Evolutionary conservation across 2,888 invertebrate genomes (phyloP).

Genomic region (Carterocephalus palaemon): DNA sequence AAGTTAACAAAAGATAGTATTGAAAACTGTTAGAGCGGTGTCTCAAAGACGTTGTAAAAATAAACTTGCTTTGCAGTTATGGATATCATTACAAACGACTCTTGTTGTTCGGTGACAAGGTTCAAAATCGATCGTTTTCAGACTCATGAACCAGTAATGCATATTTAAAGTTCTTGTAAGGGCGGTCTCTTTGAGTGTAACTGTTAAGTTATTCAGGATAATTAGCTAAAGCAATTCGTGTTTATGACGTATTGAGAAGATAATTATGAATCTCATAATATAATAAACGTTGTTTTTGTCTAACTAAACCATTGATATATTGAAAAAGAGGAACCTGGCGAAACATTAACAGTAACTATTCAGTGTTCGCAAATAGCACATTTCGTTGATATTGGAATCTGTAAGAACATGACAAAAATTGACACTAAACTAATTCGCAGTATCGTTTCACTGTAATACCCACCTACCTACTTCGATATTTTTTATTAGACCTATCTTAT

Average conservation of each 20-base stretch:
- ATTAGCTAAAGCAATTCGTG: conserved; percentile 27
- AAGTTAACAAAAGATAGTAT: conserved; percentile 25
- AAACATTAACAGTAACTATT: no score
- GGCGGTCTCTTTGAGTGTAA: conserved; percentile 15
- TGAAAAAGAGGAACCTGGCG: no score
- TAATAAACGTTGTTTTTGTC: background rate
- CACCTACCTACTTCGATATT: no score
- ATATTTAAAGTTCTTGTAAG: conserved; percentile 1
- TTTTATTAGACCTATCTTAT: no score
- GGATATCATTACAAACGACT: conserved; percentile 26
- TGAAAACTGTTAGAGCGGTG: conserved; percentile 38
- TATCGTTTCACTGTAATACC: no score
- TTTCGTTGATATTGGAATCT: no score
- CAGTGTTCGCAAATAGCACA: no score
- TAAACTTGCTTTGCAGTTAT: conserved; percentile 49
- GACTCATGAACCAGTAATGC: no score
- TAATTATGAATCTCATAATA: conserved; percentile 1
- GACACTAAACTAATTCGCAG: no score
- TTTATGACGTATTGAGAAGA: conserved; percentile 25
- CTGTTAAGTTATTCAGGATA: conserved; percentile 18
- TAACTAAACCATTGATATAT: background rate
- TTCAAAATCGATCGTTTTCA: no score
- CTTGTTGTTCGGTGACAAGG: conserved; percentile 26
- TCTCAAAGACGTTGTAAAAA: conserved; percentile 55
- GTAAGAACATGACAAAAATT: no score